These are phyloP conservation scores for Pimephales promelas DNA, from an alignment of 2,113 vertebrate genomes.

Conservation along the genomic window DNA sequence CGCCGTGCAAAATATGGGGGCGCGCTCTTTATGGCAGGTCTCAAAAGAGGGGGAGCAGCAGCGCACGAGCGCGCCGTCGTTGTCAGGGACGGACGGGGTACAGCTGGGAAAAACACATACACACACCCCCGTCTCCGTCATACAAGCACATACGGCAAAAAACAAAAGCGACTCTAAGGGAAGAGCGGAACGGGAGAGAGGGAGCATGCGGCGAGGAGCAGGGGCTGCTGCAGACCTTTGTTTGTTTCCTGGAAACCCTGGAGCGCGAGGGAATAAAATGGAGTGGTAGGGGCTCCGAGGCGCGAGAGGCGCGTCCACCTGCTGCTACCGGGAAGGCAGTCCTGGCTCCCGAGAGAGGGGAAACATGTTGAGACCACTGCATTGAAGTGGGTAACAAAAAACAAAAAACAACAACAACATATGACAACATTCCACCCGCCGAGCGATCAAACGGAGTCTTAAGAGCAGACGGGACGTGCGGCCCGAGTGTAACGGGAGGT, in stretches of 20 bases:
- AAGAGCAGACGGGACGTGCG: conserved; percentile 35
- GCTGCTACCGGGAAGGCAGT: conserved; percentile 68
- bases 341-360: conserved; percentile 56
- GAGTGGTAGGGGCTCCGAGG: conserved; percentile 58
- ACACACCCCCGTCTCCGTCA: conserved; percentile 15
- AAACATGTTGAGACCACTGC: conserved; percentile 64
- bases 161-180: conserved; percentile 45
- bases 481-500: conserved; percentile 53
- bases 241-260: conserved; percentile 55
- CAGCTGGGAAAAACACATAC: conserved; percentile 59
- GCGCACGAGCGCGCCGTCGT: conserved; percentile 60
- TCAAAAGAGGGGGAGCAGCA: conserved; percentile 58
- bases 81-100: conserved; percentile 66
- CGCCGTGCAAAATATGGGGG: conserved; percentile 61
- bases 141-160: conserved; percentile 43
- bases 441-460: conserved; percentile 27
- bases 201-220: conserved; percentile 49
- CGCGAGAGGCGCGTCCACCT: conserved; percentile 74
- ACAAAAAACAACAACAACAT: neutral
- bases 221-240: conserved; percentile 54
- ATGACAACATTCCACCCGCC: conserved; percentile 34
- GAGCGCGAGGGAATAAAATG: conserved; percentile 59
- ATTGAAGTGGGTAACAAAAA: conserved; percentile 36
- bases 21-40: conserved; percentile 83
- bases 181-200: conserved; percentile 12